A percentile compares a stretch with the other conserved stretches of the same genome.
phyloP scores from a whole-genome alignment of 1,140 invertebrate species.

The Harpegnathos saltator region DNA sequence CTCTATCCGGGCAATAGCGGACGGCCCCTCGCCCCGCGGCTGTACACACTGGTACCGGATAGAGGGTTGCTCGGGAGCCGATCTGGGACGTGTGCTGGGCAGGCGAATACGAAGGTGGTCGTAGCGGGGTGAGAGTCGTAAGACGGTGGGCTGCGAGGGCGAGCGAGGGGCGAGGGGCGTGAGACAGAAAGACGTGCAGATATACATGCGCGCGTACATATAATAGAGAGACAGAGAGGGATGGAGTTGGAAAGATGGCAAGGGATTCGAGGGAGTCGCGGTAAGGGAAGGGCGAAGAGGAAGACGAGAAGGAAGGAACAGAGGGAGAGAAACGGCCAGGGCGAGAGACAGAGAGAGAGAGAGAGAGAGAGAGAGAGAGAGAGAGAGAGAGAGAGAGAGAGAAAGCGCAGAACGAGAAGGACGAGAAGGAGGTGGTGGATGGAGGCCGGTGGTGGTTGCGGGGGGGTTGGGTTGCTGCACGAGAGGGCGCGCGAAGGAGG shows the following conservation, averaged over 20 bases:
- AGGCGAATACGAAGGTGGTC: constrained; percentile 72
- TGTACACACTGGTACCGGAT: constrained; percentile 71
- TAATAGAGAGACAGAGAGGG: constrained; percentile 71
- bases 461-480: constrained; percentile 57
- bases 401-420: constrained; percentile 53
- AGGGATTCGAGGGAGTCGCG: constrained; percentile 58
- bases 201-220: constrained; percentile 63
- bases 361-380: constrained; percentile 54
- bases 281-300: constrained; percentile 47
- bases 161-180: constrained; percentile 41
- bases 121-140: constrained; percentile 70
- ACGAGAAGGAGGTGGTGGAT: constrained; percentile 32
- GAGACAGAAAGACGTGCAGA: constrained; percentile 68
- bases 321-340: constrained; percentile 65
- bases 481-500: constrained; percentile 67
- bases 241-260: constrained; percentile 58
- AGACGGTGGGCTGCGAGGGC: constrained; percentile 57
- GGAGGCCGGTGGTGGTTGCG: constrained; percentile 46
- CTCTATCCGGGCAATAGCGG: constrained; percentile 64
- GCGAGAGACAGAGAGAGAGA: constrained; percentile 63
- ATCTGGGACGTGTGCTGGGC: constrained; percentile 80
- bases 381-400: constrained; percentile 68
- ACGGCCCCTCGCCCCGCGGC: constrained; percentile 18
- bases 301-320: constrained; percentile 62
- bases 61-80: constrained; percentile 74